Conservation (phyloP, 2,113 vertebrate genomes). For the Takifugu flavidus region DNA sequence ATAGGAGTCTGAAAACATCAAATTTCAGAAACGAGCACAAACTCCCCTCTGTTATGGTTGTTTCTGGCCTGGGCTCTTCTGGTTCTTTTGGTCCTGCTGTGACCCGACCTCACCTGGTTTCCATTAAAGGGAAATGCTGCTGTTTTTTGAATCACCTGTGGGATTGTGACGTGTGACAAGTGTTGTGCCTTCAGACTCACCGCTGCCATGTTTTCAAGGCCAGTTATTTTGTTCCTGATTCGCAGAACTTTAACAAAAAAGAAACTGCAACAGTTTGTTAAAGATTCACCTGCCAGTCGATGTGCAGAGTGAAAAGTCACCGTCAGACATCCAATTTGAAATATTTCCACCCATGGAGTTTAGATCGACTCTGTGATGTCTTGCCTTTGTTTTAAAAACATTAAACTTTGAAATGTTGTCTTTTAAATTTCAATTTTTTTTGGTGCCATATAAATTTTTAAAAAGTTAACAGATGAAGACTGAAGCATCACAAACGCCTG, state of each 20-base stretch:
- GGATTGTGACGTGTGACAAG: no score
- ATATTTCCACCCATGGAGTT: not conserved
- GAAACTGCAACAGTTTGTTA: no score
- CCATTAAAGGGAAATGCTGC: constrained; percentile 16
- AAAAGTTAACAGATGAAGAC: not conserved
- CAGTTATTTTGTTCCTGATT: no score
- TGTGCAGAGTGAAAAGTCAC: not conserved
- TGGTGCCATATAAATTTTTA: not conserved
- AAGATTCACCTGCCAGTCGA: no score
- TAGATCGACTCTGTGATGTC: not conserved
- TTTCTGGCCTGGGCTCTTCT: not conserved
- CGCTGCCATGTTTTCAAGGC: no score
- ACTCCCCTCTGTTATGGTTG: not conserved
- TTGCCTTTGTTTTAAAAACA: no score
- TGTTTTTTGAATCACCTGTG: not conserved
- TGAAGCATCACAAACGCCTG: not conserved
- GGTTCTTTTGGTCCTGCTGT: not conserved
- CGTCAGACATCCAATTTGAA: not conserved
- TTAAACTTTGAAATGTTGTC: not conserved
- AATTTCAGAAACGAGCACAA: not conserved
- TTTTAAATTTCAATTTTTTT: not conserved
- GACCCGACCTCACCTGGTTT: not conserved
- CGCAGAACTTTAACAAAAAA: no score
- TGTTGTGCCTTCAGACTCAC: no score
- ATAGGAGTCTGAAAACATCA: no score